phyloP scores from a whole-genome alignment of 2,888 invertebrate species.

The Drosophila helvetica region DNA sequence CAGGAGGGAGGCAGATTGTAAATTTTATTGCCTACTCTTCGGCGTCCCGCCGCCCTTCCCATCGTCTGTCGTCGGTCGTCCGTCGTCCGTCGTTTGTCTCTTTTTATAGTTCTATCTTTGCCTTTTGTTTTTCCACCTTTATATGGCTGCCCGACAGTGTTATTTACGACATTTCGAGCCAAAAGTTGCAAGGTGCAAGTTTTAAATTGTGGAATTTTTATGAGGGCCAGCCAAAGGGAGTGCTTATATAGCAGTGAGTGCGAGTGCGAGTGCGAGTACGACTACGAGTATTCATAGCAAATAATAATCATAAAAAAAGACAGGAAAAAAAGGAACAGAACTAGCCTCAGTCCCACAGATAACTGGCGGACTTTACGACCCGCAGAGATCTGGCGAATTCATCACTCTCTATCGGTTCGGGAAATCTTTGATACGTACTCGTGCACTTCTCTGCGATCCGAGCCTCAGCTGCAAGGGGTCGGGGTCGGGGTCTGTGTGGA shows the following conservation, averaged over 20 bases:
- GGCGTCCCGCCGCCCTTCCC: slow-evolving; percentile 47
- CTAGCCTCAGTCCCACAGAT: slow-evolving; percentile 28
- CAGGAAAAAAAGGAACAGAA: slow-evolving; percentile 1
- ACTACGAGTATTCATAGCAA: slow-evolving; percentile 43
- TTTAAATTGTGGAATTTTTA: slow-evolving; percentile 72
- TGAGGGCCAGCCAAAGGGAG: slow-evolving; percentile 48
- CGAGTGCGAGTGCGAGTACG: slow-evolving; percentile 9
- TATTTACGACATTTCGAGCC: slow-evolving; percentile 72
- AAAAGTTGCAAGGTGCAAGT: slow-evolving; percentile 79
- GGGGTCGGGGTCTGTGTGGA: no score
- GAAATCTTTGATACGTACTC: slow-evolving; percentile 14
- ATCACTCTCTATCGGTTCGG: slow-evolving; percentile 26
- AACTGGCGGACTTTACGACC: slow-evolving; percentile 18
- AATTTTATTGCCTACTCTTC: slow-evolving; percentile 77
- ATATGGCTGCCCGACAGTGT: slow-evolving; percentile 54
- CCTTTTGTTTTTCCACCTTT: slow-evolving; percentile 63
- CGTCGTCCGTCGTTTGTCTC: slow-evolving; percentile 20
- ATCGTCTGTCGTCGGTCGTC: slow-evolving; percentile 8
- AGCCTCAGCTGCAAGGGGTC: not conserved
- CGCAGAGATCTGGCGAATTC: slow-evolving; percentile 40
- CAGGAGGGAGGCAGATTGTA: slow-evolving; percentile 56
- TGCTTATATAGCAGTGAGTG: slow-evolving; percentile 36
- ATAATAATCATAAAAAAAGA: slow-evolving; percentile 42
- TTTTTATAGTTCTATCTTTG: slow-evolving; percentile 62
- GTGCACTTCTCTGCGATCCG: not conserved